These are phyloP conservation scores for Priocnemis perturbator DNA, from an alignment of 2,888 invertebrate genomes.

Conservation along the genomic window DNA sequence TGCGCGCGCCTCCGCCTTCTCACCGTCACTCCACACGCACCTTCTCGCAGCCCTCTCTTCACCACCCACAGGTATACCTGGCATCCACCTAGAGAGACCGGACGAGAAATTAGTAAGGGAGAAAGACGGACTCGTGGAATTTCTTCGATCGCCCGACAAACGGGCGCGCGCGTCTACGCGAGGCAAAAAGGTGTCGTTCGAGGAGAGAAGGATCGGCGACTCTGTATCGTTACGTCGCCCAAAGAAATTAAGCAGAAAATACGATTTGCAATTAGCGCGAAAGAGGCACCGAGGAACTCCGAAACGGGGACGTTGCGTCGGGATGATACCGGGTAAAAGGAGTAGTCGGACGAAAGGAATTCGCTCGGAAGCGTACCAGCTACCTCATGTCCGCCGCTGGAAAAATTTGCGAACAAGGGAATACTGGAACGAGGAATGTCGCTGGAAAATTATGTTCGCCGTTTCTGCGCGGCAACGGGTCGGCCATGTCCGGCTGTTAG, in stretches of 20 bases:
- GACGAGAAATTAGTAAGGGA: slow-evolving; percentile 52
- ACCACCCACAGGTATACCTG: slow-evolving; percentile 42
- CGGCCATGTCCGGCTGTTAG: too few relatives aligned
- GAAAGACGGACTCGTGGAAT: slow-evolving; percentile 42
- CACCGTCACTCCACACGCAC: background rate
- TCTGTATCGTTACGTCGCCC: too few relatives aligned
- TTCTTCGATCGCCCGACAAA: slow-evolving; percentile 27
- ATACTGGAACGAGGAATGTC: too few relatives aligned
- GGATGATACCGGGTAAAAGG: too few relatives aligned
- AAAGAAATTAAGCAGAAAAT: background rate
- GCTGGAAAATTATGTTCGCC: too few relatives aligned
- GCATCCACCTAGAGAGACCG: slow-evolving; percentile 40
- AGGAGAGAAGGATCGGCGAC: slow-evolving; percentile 2
- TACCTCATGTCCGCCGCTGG: too few relatives aligned
- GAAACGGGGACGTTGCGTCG: too few relatives aligned
- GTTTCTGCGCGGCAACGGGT: too few relatives aligned
- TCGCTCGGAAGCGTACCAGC: too few relatives aligned
- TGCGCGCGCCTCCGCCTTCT: slow-evolving; percentile 10
- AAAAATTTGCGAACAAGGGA: too few relatives aligned
- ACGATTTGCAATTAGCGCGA: background rate
- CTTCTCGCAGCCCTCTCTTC: slow-evolving; percentile 16
- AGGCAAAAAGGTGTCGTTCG: slow-evolving; percentile 20
- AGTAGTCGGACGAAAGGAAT: too few relatives aligned
- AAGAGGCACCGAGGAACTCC: too few relatives aligned
- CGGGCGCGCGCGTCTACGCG: slow-evolving; percentile 4